Evolutionary conservation across 2,888 invertebrate genomes (phyloP), one percentile per base, ranked within the genome.

Genomic region (Drepana falcataria): DNA sequence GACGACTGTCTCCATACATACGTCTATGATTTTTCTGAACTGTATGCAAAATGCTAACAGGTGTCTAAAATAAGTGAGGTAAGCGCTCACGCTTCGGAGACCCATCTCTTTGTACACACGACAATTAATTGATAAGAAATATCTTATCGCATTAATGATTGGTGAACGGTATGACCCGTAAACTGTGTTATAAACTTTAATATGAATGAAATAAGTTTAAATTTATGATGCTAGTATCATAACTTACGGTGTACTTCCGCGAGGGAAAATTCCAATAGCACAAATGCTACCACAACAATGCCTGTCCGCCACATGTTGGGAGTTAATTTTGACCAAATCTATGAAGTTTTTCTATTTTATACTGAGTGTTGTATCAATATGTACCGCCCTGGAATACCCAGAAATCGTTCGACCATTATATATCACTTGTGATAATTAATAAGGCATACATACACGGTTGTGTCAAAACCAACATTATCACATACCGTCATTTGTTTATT

Each of bases 221-320:
- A 21, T 21, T 21, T 21, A 21, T 21, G 21, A 21, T 21, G 21
- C 21, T 21, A 21, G 21, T 21, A 21, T 2, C 6, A 9, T 9
- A 9, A 79, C 83, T 84, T 68, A 85, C 84, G 73, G 71, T 71
- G 64, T 4, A 69, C 53, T 58, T 66, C 72, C 51, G 68, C 73
- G 2, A 58, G 64, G 1, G 65, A 63, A 7, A 67, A 59, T 52
- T 79, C 71, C 7, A 65, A 47, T 7, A 75, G 62, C 53, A 66
- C 56, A 48, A 69, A 53, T 6, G 65, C 47, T 7, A 64, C 55
- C 48, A 79, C 47, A 41, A 81, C 55, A 40, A 76, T 75, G 49
- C 73, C 77, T 64, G 71, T 52, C 59, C 79, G 66, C 79, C 78
- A 82, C 88, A 88, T 88, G 63, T 65, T 77, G 51, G 2, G 60